A percentile compares a stretch with the other conserved stretches of the same genome.
Conservation (phyloP, 2,113 vertebrate genomes). For the Oceanites oceanicus region DNA sequence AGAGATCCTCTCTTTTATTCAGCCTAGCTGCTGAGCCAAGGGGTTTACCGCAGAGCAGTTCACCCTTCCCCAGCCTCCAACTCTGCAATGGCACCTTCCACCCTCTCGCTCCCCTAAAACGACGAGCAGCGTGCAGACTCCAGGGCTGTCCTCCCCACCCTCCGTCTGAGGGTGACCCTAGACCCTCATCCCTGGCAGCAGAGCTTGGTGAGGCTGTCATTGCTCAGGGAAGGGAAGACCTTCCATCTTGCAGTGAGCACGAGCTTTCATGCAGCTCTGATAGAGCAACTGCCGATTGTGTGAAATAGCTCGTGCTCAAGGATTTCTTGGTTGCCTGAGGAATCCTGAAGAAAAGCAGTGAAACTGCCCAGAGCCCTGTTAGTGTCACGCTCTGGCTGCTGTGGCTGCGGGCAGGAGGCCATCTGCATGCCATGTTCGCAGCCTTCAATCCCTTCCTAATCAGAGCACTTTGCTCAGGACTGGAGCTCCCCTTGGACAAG, state of each 20-base stretch:
- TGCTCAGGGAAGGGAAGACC: background rate
- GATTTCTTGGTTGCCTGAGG: background rate
- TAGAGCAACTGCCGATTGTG: background rate
- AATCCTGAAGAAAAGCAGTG: background rate
- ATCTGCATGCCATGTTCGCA: background rate
- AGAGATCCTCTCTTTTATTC: background rate
- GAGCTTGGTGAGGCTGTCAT: background rate
- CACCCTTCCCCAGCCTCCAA: background rate
- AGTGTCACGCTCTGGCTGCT: background rate
- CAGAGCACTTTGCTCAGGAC: background rate
- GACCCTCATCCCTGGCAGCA: background rate
- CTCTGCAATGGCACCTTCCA: background rate
- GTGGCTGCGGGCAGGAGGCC: accelerated
- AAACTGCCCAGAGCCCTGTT: background rate
- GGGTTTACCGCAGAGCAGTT: background rate
- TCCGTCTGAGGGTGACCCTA: background rate
- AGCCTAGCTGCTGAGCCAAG: background rate
- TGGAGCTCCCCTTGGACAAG: background rate
- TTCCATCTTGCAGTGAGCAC: background rate
- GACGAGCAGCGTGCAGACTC: background rate
- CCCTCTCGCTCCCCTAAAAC: accelerated
- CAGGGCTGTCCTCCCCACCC: background rate
- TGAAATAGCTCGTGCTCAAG: accelerated
- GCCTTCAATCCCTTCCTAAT: background rate
- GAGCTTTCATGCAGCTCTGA: background rate